A percentile compares a stretch with the other conserved stretches of the same genome.
These are phyloP conservation scores for Hydra vulgaris DNA, from an alignment of 30 jellyfish, hydroid and myxozoan genomes.

Conservation along the genomic window DNA sequence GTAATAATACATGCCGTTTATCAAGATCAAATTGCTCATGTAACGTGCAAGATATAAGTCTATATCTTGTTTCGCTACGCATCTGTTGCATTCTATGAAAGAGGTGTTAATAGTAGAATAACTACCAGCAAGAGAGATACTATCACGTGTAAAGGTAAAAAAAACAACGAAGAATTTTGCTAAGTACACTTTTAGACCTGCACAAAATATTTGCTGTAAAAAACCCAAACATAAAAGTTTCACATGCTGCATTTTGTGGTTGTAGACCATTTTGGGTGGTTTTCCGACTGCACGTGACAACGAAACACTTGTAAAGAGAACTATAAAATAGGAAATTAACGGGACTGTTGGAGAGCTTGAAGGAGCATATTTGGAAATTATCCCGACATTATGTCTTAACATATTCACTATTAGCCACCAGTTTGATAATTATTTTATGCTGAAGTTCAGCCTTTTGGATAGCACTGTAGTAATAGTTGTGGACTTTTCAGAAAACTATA, in stretches of 20 bases:
- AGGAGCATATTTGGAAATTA: not conserved
- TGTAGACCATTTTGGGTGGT: not conserved
- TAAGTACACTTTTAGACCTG: not conserved
- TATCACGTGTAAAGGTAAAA: not conserved
- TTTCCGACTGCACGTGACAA: not conserved
- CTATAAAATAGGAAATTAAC: not conserved
- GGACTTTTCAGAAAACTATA: not conserved
- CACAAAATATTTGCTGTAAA: not conserved
- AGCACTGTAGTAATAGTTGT: not conserved
- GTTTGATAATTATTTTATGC: no score
- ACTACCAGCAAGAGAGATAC: not conserved
- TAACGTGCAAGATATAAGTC: no score
- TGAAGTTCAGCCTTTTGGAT: not conserved
- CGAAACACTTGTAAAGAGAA: not conserved
- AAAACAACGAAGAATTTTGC: not conserved
- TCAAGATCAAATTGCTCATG: no score
- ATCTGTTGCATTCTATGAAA: not conserved
- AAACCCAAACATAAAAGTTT: not conserved
- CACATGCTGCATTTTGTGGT: not conserved
- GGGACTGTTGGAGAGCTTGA: not conserved
- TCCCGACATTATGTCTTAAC: not conserved
- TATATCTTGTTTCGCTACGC: not conserved
- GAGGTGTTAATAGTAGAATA: not conserved
- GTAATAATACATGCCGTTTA: not conserved
- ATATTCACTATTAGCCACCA: no score